These are phyloP conservation scores for Himalopsyche anomala DNA, from an alignment of 2,888 invertebrate species.

Conservation along the genomic window DNA sequence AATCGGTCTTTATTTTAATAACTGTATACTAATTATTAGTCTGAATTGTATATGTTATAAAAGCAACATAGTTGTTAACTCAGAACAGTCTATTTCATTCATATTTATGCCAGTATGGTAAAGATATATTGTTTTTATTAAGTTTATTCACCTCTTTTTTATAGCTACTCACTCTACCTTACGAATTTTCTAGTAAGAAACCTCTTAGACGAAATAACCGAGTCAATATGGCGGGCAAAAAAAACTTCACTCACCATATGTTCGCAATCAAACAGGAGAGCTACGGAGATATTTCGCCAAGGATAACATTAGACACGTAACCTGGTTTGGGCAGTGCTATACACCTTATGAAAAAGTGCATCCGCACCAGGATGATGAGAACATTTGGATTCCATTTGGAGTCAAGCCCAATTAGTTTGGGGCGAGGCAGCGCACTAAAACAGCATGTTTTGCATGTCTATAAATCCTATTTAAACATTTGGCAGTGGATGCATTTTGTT, in stretches of 20 bases:
- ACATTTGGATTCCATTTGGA: constrained; percentile 63
- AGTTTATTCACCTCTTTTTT: constrained; percentile 64
- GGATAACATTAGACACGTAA: constrained; percentile 56
- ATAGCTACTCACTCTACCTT: not conserved
- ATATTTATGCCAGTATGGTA: no score
- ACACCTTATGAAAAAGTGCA: constrained; percentile 62
- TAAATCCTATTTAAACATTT: constrained; percentile 9
- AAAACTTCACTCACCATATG: constrained; percentile 62
- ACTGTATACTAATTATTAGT: no score
- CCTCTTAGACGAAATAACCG: constrained; percentile 5
- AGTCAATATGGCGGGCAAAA: constrained; percentile 50
- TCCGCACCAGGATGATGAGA: constrained; percentile 51
- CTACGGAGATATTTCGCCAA: constrained; percentile 25
- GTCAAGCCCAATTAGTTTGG: constrained; percentile 64
- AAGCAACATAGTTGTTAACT: no score
- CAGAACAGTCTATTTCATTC: no score
- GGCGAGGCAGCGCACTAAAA: constrained; percentile 54
- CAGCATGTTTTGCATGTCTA: constrained; percentile 44
- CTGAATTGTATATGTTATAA: no score
- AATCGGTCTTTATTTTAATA: no score
- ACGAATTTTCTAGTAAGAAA: constrained; percentile 53
- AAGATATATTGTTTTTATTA: not conserved
- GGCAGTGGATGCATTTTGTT: constrained; percentile 9
- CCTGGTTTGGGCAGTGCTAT: constrained; percentile 47
- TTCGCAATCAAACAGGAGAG: constrained; percentile 50